Conservation (phyloP, 2,797 vertebrate genomes). For the Semotilus atromaculatus region DNA sequence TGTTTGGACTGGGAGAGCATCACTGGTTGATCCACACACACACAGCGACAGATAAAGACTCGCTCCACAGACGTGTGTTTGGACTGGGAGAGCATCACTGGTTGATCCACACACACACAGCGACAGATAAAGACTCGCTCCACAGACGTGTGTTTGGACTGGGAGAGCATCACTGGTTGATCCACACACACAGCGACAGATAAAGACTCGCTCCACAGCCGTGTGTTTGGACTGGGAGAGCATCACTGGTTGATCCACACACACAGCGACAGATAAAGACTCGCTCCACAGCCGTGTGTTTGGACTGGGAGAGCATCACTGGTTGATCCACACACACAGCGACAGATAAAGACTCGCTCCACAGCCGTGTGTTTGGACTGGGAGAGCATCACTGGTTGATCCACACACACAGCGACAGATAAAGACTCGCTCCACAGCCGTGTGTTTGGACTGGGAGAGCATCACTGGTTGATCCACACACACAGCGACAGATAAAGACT, state of each 20-base stretch:
- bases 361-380: not conserved
- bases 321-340: not conserved
- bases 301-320: too few species aligned
- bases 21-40: not conserved
- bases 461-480: not conserved
- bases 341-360: not conserved
- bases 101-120: not conserved
- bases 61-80: not conserved
- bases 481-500: not conserved
- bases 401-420: not conserved
- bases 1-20: not conserved
- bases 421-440: not conserved
- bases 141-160: not conserved
- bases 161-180: not conserved
- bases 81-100: too few species aligned
- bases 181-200: not conserved
- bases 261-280: not conserved
- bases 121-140: not conserved
- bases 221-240: not conserved
- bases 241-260: not conserved
- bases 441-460: not conserved
- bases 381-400: not conserved
- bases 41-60: not conserved
- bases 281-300: not conserved
- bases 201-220: not conserved